Percentiles rank a stretch among this genome's conserved stretches.
Evolutionary conservation across 2,888 invertebrate species (phyloP).

Genomic region (Deroplatys truncata): DNA sequence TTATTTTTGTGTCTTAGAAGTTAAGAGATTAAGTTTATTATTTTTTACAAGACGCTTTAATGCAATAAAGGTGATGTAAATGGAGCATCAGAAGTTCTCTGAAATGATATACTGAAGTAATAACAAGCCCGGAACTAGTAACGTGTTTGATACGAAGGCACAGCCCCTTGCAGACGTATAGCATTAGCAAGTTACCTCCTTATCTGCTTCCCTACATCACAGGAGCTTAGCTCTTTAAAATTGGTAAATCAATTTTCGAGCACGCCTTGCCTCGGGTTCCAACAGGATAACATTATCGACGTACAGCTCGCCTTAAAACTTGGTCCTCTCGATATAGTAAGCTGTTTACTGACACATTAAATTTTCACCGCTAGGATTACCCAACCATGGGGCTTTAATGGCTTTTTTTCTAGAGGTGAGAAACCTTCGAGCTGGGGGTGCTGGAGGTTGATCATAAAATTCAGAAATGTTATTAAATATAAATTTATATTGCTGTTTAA

Average conservation of each 20-base stretch:
- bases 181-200: constrained; percentile 1
- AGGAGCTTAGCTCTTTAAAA: constrained; percentile 11
- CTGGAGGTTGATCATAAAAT: too few relatives aligned
- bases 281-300: not conserved
- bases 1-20: too few relatives aligned
- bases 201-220: not conserved
- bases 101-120: not conserved
- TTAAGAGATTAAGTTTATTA: too few relatives aligned
- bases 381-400: not conserved
- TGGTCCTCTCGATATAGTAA: not conserved
- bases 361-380: not conserved
- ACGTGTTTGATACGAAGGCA: not conserved
- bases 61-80: too few relatives aligned
- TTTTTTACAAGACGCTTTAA: too few relatives aligned
- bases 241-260: constrained; percentile 22
- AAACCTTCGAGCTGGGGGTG: too few relatives aligned
- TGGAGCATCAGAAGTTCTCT: too few relatives aligned
- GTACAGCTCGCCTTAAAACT: not conserved
- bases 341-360: not conserved
- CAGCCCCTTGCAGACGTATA: not conserved
- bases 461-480: too few relatives aligned
- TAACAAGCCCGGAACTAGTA: not conserved
- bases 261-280: not conserved
- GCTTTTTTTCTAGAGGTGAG: not conserved
- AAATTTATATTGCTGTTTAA: too few relatives aligned